phyloP scores from a whole-genome alignment of 2,113 vertebrate genomes.

The Lipophrys pholis region DNA sequence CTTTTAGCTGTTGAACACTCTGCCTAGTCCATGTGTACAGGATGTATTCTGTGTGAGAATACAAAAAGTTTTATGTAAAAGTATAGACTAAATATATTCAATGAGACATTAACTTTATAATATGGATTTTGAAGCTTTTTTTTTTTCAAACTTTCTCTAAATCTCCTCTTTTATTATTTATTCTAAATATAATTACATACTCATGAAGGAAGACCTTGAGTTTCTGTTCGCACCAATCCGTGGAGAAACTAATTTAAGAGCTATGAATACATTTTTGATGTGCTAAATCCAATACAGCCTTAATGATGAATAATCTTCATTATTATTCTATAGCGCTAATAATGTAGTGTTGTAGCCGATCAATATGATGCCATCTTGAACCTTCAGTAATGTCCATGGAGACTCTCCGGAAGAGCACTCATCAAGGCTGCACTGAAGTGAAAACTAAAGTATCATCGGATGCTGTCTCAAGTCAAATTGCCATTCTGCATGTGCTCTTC shows the following conservation, averaged over 20 bases:
- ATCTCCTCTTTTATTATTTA: slow-evolving; percentile 41
- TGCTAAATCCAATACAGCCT: slow-evolving; percentile 68
- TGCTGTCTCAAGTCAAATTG: slow-evolving; percentile 48
- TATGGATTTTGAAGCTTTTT: slow-evolving; percentile 14
- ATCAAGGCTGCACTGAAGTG: slow-evolving; percentile 71
- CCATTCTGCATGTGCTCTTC: slow-evolving; percentile 58
- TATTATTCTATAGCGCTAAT: slow-evolving; percentile 75
- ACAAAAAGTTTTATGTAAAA: neutral
- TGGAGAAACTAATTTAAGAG: slow-evolving; percentile 70
- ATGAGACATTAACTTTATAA: neutral
- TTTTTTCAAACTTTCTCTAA: slow-evolving; percentile 40
- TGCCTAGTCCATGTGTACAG: slow-evolving; percentile 10
- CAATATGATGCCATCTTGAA: slow-evolving; percentile 65
- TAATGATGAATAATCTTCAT: slow-evolving; percentile 80
- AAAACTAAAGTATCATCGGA: slow-evolving; percentile 48
- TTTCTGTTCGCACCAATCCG: slow-evolving; percentile 46
- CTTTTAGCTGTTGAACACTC: slow-evolving; percentile 13
- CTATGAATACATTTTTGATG: slow-evolving; percentile 78
- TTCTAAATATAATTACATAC: slow-evolving; percentile 47
- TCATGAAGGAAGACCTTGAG: slow-evolving; percentile 71
- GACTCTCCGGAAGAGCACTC: slow-evolving; percentile 50
- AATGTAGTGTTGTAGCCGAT: slow-evolving; percentile 67
- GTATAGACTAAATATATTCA: neutral
- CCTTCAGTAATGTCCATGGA: slow-evolving; percentile 60
- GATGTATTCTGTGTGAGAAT: slow-evolving; percentile 6